Percentiles rank a stretch among this genome's conserved stretches.
phyloP scores from a whole-genome alignment of 2,113 vertebrate species.

The Melanerpes aurifrons region DNA sequence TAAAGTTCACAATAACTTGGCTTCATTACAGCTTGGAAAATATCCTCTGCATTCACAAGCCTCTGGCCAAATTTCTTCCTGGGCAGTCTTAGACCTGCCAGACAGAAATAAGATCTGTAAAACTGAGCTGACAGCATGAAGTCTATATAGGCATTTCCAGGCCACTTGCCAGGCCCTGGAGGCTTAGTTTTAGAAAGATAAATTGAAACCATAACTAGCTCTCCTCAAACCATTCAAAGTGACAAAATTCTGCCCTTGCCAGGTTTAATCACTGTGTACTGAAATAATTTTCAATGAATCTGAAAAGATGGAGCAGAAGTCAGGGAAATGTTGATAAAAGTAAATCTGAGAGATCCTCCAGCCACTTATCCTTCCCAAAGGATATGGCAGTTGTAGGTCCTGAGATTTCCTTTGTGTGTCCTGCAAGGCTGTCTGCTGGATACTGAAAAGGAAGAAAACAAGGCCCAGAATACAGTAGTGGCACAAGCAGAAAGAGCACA shows the following conservation, averaged over 20 bases:
- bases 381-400: neutral
- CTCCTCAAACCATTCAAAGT: neutral
- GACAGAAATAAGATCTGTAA: conserved; percentile 51
- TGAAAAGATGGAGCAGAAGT: neutral
- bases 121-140: conserved; percentile 17
- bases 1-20: conserved; percentile 10
- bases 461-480: neutral
- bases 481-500: accelerated
- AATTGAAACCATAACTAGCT: conserved; percentile 44
- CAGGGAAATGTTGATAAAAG: neutral
- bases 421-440: neutral
- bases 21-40: neutral
- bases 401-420: neutral
- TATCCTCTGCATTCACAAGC: neutral
- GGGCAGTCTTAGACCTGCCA: conserved; percentile 46
- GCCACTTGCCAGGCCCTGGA: conserved; percentile 51
- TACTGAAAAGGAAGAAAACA: neutral
- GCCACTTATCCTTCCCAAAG: neutral
- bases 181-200: conserved; percentile 54
- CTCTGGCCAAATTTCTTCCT: conserved; percentile 35
- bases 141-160: conserved; percentile 54
- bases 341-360: neutral
- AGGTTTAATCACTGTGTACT: neutral
- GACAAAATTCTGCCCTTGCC: neutral
- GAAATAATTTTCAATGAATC: neutral